Base-by-base conservation (phyloP, 1,140 invertebrate species). In the Drosophila guanche region DNA sequence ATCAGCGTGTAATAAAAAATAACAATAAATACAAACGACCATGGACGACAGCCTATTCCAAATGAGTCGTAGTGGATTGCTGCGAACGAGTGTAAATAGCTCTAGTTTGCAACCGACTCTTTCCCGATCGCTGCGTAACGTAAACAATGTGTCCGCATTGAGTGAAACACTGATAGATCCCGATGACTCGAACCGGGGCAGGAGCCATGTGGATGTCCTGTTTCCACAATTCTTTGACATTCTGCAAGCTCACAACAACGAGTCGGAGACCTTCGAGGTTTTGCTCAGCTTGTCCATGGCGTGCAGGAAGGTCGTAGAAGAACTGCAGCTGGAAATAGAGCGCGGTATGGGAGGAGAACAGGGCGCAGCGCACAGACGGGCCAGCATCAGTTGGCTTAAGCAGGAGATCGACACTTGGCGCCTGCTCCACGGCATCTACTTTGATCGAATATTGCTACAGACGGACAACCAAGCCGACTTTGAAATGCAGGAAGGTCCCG, bases 391-490 rank as follows among this genome's bases (percentile, higher is more conserved):
- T 0, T 94, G 95, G 93, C 83, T 97, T 3, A 94, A 95, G 59
- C 95, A 95, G 86, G 97, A 98, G 90, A 93, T 95, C 45, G 96
- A 97, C 83, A 97, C 96, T 5, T 98, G 97, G 97, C 93, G 96
- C 71, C 92, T 98, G 29, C 76, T 98, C 6, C 93, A 95, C 73
- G 95, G 95, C 65, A 91, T 98, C 3, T 97, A 96, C 91, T 94
- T 95, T 76, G 96, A 98, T 92, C 93, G 96, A 45, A 89, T 96
- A 29, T 89, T 91, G 54, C 92, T 91, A 55, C 92, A 91, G 83
- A 93, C 89, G 66, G 91, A 93, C 41, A 79, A 92, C 27, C 92
- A 92, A n/a, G 92, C 93, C 25, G 75, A 80, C 12, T 86, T 93
- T 41, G 92, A 92, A 23, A 93, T 94, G 67, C 72, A 76, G 5